These are phyloP conservation scores for Leptopilina drosophilae DNA, from an alignment of 2,888 invertebrate species.

Conservation along the genomic window DNA sequence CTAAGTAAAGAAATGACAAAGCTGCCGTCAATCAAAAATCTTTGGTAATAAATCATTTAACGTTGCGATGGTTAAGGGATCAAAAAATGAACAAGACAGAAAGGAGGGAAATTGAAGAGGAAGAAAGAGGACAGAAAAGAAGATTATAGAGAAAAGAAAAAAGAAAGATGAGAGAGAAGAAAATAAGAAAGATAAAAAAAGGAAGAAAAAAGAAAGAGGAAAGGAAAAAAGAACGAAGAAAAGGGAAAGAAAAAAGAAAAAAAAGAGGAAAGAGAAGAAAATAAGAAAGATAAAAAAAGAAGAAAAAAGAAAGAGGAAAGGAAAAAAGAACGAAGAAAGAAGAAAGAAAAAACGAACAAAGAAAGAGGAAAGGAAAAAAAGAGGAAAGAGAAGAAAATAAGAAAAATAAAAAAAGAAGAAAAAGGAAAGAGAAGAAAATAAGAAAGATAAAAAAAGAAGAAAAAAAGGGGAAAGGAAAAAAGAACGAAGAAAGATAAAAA, in stretches of 20 bases:
- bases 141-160: no score
- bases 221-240: neutral
- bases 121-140: no score
- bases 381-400: neutral
- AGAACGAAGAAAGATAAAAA: no score
- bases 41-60: constrained; percentile 37
- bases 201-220: neutral
- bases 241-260: neutral
- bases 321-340: no score
- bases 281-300: no score
- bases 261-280: no score
- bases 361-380: no score
- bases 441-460: no score
- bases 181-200: neutral
- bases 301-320: neutral
- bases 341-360: no score
- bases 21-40: constrained; percentile 24
- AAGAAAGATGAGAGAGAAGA: neutral
- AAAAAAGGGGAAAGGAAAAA: no score
- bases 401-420: neutral
- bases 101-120: neutral
- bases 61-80: constrained; percentile 1
- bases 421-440: no score
- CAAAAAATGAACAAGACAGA: no score
- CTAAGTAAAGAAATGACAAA: constrained; percentile 16